These are phyloP conservation scores for Chaenodraco wilsoni DNA, from an alignment of 2,797 vertebrate species.

Conservation along the genomic window DNA sequence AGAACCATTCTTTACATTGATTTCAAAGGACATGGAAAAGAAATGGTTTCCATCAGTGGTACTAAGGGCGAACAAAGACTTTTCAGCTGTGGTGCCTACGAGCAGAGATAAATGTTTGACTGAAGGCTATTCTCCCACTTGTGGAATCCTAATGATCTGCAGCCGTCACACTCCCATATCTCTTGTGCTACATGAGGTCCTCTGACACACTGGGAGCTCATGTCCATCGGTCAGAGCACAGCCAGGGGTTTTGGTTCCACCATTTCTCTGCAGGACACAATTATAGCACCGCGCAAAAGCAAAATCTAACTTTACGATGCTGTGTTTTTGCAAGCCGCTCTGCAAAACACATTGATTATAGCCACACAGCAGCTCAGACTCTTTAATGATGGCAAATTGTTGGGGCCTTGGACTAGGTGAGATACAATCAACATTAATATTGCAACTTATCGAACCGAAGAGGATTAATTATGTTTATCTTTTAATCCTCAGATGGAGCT, in stretches of 20 bases:
- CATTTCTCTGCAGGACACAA: slow-evolving; percentile 63
- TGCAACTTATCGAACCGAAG: slow-evolving; percentile 66
- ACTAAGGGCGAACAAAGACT: slow-evolving; percentile 79
- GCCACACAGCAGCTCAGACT: slow-evolving; percentile 19
- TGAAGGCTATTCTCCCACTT: slow-evolving; percentile 77
- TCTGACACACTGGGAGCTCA: slow-evolving; percentile 63
- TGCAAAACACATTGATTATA: slow-evolving; percentile 51
- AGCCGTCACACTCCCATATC: slow-evolving; percentile 73
- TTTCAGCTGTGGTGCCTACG: slow-evolving; percentile 58
- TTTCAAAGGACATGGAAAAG: slow-evolving; percentile 73
- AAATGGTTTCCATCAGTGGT: slow-evolving; percentile 78
- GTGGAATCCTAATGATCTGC: slow-evolving; percentile 78
- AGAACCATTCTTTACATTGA: slow-evolving; percentile 75
- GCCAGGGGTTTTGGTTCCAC: slow-evolving; percentile 38
- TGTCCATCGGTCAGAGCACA: slow-evolving; percentile 68
- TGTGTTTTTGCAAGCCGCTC: slow-evolving; percentile 37
- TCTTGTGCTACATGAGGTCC: slow-evolving; percentile 77
- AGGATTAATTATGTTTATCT: slow-evolving; percentile 80
- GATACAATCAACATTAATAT: slow-evolving; percentile 66
- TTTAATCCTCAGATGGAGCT: slow-evolving; percentile 71
- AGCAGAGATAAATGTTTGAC: slow-evolving; percentile 81
- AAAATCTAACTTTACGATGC: slow-evolving; percentile 17
- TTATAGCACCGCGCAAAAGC: slow-evolving; percentile 20
- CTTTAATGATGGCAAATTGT: slow-evolving; percentile 12
- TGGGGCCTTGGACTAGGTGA: slow-evolving; percentile 24